Percentiles rank a stretch among this genome's conserved stretches.
These are phyloP conservation scores for Tribolium madens DNA, from an alignment of 1,140 invertebrate genomes.

Conservation along the genomic window DNA sequence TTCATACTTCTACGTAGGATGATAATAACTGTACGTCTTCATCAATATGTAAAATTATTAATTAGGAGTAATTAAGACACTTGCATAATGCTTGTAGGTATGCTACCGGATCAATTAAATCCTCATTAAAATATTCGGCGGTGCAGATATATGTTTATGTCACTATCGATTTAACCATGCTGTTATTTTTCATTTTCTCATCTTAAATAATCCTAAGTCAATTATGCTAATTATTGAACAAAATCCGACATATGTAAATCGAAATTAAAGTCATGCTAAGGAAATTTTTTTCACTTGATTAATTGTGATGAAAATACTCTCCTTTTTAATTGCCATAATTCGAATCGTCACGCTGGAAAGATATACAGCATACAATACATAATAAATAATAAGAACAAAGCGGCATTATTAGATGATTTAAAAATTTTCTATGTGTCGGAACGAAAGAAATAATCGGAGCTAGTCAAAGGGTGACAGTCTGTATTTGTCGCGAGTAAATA, in stretches of 20 bases:
- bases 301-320: not conserved
- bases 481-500: constrained; percentile 38
- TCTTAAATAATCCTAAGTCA: not conserved
- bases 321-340: not conserved
- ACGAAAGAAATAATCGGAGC: constrained; percentile 18
- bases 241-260: not conserved
- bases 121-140: not conserved
- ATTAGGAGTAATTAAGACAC: not conserved
- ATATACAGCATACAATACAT: not conserved
- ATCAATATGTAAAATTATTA: not conserved
- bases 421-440: not conserved
- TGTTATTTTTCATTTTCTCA: not conserved
- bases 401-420: not conserved
- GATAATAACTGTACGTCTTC: not conserved
- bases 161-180: not conserved
- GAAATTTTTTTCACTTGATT: not conserved
- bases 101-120: not conserved
- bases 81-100: too few species aligned
- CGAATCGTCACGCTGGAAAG: not conserved
- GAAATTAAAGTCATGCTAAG: not conserved
- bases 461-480: constrained; percentile 5
- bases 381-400: not conserved
- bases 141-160: not conserved
- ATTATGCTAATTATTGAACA: not conserved
- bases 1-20: not conserved